These are phyloP conservation scores for Perithous albicinctus DNA, from an alignment of 2,888 invertebrate species.

Conservation along the genomic window DNA sequence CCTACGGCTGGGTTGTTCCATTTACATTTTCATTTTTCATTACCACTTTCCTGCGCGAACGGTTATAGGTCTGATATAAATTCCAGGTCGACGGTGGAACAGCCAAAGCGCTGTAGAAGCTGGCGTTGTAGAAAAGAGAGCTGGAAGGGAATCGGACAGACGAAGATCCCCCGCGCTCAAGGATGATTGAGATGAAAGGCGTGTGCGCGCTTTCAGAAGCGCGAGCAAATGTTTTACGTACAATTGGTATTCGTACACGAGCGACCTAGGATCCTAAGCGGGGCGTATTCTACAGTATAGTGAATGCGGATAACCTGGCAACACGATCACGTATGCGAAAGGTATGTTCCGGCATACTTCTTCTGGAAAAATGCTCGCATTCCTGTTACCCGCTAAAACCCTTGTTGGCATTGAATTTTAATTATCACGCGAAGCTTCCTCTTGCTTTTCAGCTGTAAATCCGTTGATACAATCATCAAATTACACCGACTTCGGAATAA, in stretches of 20 bases:
- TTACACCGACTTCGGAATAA: slow-evolving; percentile 22
- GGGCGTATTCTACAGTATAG: background rate
- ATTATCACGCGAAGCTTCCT: slow-evolving; percentile 29
- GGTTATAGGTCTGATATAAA: slow-evolving; percentile 28
- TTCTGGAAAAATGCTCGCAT: slow-evolving; percentile 1
- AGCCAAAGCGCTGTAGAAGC: background rate
- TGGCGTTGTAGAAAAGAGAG: background rate
- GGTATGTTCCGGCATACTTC: slow-evolving; percentile 17
- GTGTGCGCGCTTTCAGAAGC: background rate
- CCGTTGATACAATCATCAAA: background rate
- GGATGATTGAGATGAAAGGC: slow-evolving; percentile 38
- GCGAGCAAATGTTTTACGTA: slow-evolving; percentile 29
- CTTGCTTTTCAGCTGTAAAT: background rate
- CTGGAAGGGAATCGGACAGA: slow-evolving; percentile 10
- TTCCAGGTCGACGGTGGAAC: slow-evolving; percentile 38
- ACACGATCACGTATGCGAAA: slow-evolving; percentile 30
- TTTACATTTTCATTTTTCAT: slow-evolving; percentile 50
- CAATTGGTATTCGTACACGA: slow-evolving; percentile 38
- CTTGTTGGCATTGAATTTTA: slow-evolving; percentile 37
- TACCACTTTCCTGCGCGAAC: slow-evolving; percentile 27
- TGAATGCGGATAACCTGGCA: slow-evolving; percentile 13
- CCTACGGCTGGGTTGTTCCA: slow-evolving; percentile 21
- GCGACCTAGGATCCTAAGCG: background rate
- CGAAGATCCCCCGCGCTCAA: slow-evolving; percentile 2
- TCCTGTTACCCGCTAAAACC: slow-evolving; percentile 6